Evolutionary conservation across 2,888 invertebrate genomes (phyloP), one percentile per base, ranked within the genome.

Genomic region (Lepidochrysops patricia): DNA sequence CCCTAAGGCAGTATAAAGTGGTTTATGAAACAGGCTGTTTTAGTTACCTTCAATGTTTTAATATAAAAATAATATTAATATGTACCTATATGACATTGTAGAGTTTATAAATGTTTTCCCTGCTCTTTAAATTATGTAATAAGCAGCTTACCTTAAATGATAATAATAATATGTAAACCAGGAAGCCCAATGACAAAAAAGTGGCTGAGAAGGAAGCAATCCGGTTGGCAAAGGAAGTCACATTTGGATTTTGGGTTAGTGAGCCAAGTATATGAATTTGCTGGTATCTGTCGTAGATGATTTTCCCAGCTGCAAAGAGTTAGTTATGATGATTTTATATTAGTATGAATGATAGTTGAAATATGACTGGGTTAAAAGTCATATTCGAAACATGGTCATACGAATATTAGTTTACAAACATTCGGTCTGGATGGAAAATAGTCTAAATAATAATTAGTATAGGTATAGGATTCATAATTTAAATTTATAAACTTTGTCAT

Each of bases 211-310:
- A 76, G 68, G 84, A 80, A 77, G 89, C 82, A 66, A 86, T 84
- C 76, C 72, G 82, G 76, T 88, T 88, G 64, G 86, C 81, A 70
- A 79, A 82, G 63, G 79, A 83, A 62, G 82, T 83, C 77, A 88
- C 88, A 79, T 84, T 84, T 63, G 89, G 88, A 68, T 88, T 85
- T 65, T 79, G 73, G 77, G 87, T 86, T 85, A 88, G 76, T 77
- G 89, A 84, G 67, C 88, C 84, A 69, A 89, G 73, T 68, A 87
- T 79, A 75, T 87, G 76, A 64, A 93, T 87, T 74, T 92, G 91
- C 76, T 91, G 91, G 82, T 90, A 92, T 73, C 93, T 85, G 71
- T 93, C 88, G 84, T 91, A 93, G 66, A 92, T 84, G 67, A 91
- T 91, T 74, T 90, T 84, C 67, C 90, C 89, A 78, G 91, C 92